A percentile compares a stretch with the other conserved stretches of the same genome.
Evolutionary conservation across 30 jellyfish, hydroid and myxozoan species (phyloP).

Genomic region (Aurelia sp.): DNA sequence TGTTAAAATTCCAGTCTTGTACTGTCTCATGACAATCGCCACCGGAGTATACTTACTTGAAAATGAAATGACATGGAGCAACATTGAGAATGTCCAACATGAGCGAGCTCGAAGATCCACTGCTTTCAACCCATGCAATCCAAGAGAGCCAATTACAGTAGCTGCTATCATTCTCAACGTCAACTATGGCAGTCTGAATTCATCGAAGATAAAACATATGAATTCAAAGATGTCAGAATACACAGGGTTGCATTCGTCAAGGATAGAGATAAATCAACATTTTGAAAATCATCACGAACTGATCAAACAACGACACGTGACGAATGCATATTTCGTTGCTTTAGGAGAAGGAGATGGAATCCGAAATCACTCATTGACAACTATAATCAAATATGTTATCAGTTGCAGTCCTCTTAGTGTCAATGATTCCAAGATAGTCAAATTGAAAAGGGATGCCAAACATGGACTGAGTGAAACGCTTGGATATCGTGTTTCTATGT

Average conservation of each 20-base stretch:
- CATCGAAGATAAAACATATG: background rate
- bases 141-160: background rate
- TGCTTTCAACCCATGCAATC: conserved; percentile 6
- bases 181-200: background rate
- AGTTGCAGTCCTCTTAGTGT: background rate
- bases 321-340: background rate
- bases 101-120: background rate
- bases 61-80: too few relatives aligned
- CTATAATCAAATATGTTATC: background rate
- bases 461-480: background rate
- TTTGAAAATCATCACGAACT: background rate
- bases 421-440: background rate
- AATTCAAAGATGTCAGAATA: background rate
- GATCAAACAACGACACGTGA: background rate
- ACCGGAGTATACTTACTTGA: too few relatives aligned
- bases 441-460: background rate
- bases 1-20: too few relatives aligned
- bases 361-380: background rate
- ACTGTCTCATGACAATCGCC: too few relatives aligned
- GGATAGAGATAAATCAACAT: background rate
- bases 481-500: conserved; percentile 5
- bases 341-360: background rate
- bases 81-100: too few relatives aligned
- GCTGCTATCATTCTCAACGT: background rate
- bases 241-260: background rate